phyloP scores from a whole-genome alignment of 2,797 vertebrate species.

The Echeneis naucrates region DNA sequence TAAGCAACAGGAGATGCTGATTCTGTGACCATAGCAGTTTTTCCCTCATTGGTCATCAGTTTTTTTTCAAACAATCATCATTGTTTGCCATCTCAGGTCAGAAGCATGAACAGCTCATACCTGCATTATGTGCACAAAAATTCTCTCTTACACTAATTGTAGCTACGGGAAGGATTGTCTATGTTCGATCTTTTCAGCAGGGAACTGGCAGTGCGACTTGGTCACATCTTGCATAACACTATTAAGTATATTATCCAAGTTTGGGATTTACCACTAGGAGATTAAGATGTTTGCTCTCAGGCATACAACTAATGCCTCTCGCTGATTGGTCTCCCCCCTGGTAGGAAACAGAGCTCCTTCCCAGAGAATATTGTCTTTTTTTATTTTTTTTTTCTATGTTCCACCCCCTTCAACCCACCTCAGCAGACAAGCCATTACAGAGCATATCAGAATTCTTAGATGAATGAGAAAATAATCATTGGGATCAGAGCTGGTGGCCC shows the following conservation, averaged over 20 bases:
- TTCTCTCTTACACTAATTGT: conserved; percentile 66
- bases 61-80: no score
- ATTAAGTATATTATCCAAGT: conserved; percentile 70
- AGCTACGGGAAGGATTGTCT: conserved; percentile 64
- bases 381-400: conserved; percentile 6
- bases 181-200: conserved; percentile 66
- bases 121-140: conserved; percentile 62
- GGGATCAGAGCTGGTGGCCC: conserved; percentile 81
- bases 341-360: conserved; percentile 61
- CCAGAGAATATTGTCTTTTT: conserved; percentile 70
- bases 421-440: conserved; percentile 80
- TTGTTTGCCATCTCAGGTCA: conserved; percentile 67
- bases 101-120: conserved; percentile 49
- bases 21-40: conserved; percentile 4
- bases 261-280: conserved; percentile 66
- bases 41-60: conserved; percentile 11
- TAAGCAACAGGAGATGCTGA: background rate
- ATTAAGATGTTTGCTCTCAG: conserved; percentile 75
- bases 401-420: conserved; percentile 64
- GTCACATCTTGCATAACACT: conserved; percentile 64
- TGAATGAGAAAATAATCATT: conserved; percentile 86
- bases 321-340: conserved; percentile 61
- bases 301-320: conserved; percentile 68
- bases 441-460: conserved; percentile 81
- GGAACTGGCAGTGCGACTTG: conserved; percentile 59